Conservation (phyloP, 2,113 vertebrate species). For the Carassius auratus region DNA sequence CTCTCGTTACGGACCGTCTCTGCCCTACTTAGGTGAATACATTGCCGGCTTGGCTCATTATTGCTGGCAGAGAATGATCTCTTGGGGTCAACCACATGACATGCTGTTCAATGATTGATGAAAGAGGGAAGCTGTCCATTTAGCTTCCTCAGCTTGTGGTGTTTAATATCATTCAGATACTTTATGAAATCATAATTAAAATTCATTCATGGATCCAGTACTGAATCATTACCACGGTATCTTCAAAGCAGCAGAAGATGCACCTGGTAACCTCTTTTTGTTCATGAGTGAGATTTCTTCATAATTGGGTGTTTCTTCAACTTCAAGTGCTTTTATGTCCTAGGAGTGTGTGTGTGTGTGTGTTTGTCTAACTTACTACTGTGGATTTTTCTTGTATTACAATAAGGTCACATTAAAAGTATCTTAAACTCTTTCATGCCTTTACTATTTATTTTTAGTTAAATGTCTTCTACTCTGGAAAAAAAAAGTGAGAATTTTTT, state of each 20-base stretch:
- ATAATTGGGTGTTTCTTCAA: slow-evolving; percentile 10
- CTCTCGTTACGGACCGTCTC: slow-evolving; percentile 33
- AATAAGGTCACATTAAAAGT: not conserved
- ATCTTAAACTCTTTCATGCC: not conserved
- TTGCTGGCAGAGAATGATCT: slow-evolving; percentile 50
- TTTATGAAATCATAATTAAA: slow-evolving; percentile 51
- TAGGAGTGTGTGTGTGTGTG: not conserved
- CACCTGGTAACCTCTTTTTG: not conserved
- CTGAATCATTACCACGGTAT: slow-evolving; percentile 19
- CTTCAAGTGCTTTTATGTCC: not conserved
- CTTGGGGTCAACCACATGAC: slow-evolving; percentile 50
- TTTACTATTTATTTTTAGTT: not conserved
- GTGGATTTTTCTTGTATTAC: not conserved
- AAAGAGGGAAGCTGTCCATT: slow-evolving; percentile 45
- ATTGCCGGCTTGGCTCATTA: slow-evolving; percentile 50
- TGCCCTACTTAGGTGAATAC: slow-evolving; percentile 52
- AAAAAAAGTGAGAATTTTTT: too few relatives aligned
- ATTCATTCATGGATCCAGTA: slow-evolving; percentile 28
- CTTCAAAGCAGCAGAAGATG: slow-evolving; percentile 14
- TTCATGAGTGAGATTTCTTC: not conserved
- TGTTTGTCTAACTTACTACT: too few relatives aligned
- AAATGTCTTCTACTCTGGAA: not conserved
- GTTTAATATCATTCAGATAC: slow-evolving; percentile 46
- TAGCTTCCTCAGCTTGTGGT: slow-evolving; percentile 37
- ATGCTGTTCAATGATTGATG: slow-evolving; percentile 54